These are phyloP conservation scores for Tipula vernalis DNA, from an alignment of 2,888 invertebrate species.

Conservation along the genomic window DNA sequence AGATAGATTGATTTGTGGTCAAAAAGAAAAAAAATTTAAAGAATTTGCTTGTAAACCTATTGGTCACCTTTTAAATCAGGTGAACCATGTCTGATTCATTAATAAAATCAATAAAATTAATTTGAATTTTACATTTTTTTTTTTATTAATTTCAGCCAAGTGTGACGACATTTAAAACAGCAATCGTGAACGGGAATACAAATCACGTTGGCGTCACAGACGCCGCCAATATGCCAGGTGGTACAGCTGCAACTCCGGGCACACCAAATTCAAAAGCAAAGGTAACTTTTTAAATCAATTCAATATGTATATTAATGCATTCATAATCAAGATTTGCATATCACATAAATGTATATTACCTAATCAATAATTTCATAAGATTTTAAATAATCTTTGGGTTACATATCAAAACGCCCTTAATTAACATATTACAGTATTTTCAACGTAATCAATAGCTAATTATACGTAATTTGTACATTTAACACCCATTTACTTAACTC, in stretches of 20 bases:
- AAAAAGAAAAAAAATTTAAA: background rate
- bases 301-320: background rate
- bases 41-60: background rate
- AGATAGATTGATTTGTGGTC: background rate
- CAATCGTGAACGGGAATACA: slow-evolving; percentile 34
- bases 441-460: background rate
- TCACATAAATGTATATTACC: background rate
- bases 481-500: background rate
- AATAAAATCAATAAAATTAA: background rate
- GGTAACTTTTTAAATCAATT: slow-evolving; percentile 42
- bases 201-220: slow-evolving; percentile 23
- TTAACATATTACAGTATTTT: background rate
- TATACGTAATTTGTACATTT: background rate
- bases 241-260: slow-evolving; percentile 52
- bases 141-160: slow-evolving; percentile 25
- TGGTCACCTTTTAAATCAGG: background rate
- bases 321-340: background rate
- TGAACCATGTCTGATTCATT: background rate
- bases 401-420: background rate
- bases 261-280: slow-evolving; percentile 74
- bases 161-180: slow-evolving; percentile 35
- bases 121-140: background rate
- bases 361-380: background rate
- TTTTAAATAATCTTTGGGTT: background rate
- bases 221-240: slow-evolving; percentile 51